Conservation (phyloP, 2,888 invertebrate genomes). For the Bursaphelenchus okinawaensis region DNA sequence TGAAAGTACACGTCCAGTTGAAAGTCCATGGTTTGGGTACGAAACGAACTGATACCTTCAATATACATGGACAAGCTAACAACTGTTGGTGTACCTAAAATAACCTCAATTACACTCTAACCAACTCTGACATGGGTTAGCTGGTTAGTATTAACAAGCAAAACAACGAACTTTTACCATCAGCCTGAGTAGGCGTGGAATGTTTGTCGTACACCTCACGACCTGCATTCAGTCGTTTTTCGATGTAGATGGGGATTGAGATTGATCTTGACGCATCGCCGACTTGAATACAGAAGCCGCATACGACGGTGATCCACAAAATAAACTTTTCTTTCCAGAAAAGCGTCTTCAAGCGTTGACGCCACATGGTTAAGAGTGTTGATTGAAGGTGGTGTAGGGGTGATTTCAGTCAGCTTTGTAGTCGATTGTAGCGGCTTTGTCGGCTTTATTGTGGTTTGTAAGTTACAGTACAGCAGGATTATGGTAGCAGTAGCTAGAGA, state of each 20-base stretch:
- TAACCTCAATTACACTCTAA: neutral
- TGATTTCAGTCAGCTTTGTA: too few relatives aligned
- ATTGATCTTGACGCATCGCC: conserved; percentile 31
- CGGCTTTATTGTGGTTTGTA: too few relatives aligned
- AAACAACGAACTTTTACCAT: conserved; percentile 25
- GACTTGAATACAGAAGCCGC: neutral
- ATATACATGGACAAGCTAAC: conserved; percentile 57
- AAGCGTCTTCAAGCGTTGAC: neutral
- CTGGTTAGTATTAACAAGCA: too few relatives aligned
- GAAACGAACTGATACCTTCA: conserved; percentile 56
- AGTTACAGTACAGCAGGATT: too few relatives aligned
- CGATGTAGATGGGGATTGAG: conserved; percentile 52
- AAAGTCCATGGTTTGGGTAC: conserved; percentile 57
- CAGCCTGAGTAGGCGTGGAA: conserved; percentile 50
- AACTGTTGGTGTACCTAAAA: conserved; percentile 46
- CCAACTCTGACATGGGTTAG: neutral
- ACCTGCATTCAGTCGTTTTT: conserved; percentile 47
- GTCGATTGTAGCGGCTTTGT: too few relatives aligned
- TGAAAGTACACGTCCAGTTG: conserved; percentile 58
- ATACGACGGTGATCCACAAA: neutral
- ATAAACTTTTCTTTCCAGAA: neutral
- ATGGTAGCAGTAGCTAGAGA: too few relatives aligned
- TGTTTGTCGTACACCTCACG: conserved; percentile 53
- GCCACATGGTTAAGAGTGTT: neutral
- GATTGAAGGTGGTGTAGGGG: neutral